Conservation (phyloP, 2,797 vertebrate species). For the Australoheros facetus region DNA sequence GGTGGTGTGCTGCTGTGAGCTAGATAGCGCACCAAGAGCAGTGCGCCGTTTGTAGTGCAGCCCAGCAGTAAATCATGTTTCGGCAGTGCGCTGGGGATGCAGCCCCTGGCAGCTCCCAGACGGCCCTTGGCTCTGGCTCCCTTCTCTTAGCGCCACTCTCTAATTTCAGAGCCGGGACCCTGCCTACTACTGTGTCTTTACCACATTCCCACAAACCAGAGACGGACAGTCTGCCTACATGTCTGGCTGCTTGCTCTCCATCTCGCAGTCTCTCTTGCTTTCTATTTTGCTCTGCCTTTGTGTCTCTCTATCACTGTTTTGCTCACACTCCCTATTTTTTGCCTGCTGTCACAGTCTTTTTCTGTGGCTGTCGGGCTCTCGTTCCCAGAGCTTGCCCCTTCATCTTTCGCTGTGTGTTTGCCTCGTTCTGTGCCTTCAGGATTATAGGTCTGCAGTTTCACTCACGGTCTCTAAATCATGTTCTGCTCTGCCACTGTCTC, state of each 20-base stretch:
- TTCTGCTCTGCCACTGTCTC: constrained; percentile 63
- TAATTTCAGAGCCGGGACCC: constrained; percentile 79
- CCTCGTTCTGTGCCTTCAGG: constrained; percentile 59
- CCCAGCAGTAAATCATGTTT: constrained; percentile 71
- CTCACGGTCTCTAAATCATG: constrained; percentile 76
- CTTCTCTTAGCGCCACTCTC: constrained; percentile 78
- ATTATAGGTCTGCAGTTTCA: constrained; percentile 73
- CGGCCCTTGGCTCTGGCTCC: constrained; percentile 74
- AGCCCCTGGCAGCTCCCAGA: constrained; percentile 77
- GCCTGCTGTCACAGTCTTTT: constrained; percentile 39
- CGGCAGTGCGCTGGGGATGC: constrained; percentile 69
- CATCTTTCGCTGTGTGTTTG: constrained; percentile 42
- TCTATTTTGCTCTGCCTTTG: constrained; percentile 45
- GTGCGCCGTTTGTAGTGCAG: constrained; percentile 57
- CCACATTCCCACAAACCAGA: constrained; percentile 80
- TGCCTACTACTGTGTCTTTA: constrained; percentile 78
- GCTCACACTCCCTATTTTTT: constrained; percentile 43
- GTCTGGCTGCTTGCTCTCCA: constrained; percentile 70
- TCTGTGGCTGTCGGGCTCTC: constrained; percentile 34
- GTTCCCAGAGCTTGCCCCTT: constrained; percentile 51
- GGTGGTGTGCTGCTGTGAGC: constrained; percentile 40
- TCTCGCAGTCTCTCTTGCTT: constrained; percentile 38
- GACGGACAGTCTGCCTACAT: constrained; percentile 79
- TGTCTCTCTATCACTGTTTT: constrained; percentile 48
- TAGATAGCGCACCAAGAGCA: constrained; percentile 49